Base-by-base conservation (phyloP, 1,140 invertebrate genomes). In the Heterodera schachtii region DNA sequence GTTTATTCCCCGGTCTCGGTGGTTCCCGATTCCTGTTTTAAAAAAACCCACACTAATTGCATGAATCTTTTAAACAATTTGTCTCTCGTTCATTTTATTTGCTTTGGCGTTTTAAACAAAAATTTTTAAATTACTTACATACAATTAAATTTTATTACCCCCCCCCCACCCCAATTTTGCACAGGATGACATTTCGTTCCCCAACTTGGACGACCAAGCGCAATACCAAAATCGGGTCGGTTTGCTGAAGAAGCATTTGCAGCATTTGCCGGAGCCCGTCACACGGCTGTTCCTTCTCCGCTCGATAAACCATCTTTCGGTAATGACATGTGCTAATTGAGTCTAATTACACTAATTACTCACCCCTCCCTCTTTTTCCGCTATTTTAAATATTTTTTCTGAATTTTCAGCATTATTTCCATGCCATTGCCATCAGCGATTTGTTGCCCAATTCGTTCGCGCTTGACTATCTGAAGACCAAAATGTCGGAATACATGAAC, bases 321-420 rank as follows among this genome's bases (percentile, higher is more conserved):
- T 82, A 6, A 70, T 3, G 5, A 52, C 31, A 31, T 31, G n/a
- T n/a, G n/a, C 31, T 31, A 70, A 80, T 49, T 79, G n/a, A 11
- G 41, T n/a, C 46, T 52, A 16, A 11, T 67, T 69, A 19, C 16
- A 9, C 64, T 57, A 9, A 76, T 66, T 47, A 19, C 46, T 8
- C 31, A 31, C 31, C 31, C 31, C 31, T 0, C 31, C 31, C 31
- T 1, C 31, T 31, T 31, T 31, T 31, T 0, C 31, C 31, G 31
- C 31, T 31, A 31, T 31, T 31, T 31, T 31, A 31, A 52, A 31
- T 73, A 52, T n/a, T 81, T 74, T 52, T 57, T 79, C 21, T 13
- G 3, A 7, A 8, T 47, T 67, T 84, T 19, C 52, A 84, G 84
- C 77, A 80, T 16, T 84, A 84, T 76, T 84, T 84, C 52, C 85